Base-by-base conservation (phyloP, 2,797 vertebrate species). In the Fistularia commersonii region DNA sequence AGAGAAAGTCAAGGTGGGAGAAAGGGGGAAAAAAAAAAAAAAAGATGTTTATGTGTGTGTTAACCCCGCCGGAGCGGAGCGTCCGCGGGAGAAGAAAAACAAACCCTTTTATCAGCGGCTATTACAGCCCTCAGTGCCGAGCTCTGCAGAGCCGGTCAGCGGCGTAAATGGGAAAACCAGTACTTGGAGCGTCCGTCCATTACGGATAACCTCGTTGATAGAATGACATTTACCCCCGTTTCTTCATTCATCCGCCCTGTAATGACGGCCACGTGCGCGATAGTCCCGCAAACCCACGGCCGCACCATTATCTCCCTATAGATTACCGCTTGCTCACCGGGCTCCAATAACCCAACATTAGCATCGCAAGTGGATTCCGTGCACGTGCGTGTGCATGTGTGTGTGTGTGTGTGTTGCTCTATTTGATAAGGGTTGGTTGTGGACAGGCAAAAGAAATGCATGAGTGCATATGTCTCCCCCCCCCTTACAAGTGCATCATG, bases 151-250 rank as follows among this genome's bases (percentile, higher is more conserved):
- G 23, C 23, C 23, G 4, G 23, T 59, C 11, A 41, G 66, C 46
- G 33, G 60, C 66, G 61, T 76, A 63, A 77, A 76, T 76, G 75
- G 77, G 23, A 23, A 81, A 70, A 77, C 85, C 73, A 66, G 70
- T 72, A 79, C 76, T 64, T 73, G 57, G 65, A 87, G 85, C 69
- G 79, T 74, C 77, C 83, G 90, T 91, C 83, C 88, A 89, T 87
- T 77, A 81, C 68, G 57, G 64, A 77, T 81, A 83, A 87, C 61
- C 69, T 81, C 63, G 72, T 74, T 76, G 74, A 82, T 65, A 70
- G 58, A 73, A 72, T 66, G 74, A 79, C 79, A 78, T 84, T 78
- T 68, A 73, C 45, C 62, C 77, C 60, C 66, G 73, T 43, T 44
- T 67, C 65, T 64, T 69, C 80, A 76, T 82, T 68, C 69, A 79